Base-by-base conservation (phyloP, 2,797 vertebrate genomes). In the Sebastes minor region DNA sequence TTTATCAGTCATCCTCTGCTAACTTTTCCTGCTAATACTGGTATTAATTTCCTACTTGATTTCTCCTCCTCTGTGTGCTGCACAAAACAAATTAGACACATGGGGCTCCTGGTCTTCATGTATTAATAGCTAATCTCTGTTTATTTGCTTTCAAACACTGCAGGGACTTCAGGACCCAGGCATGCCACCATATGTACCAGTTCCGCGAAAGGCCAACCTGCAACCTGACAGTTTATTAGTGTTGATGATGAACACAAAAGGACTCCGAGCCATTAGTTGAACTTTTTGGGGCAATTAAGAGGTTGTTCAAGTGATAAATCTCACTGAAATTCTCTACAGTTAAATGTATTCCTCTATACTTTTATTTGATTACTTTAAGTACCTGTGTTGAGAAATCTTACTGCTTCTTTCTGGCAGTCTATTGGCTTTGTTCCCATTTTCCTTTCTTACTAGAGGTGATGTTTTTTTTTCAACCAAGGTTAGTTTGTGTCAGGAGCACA, bases 121-220 rank as follows among this genome's bases (percentile, higher is more conserved):
- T 78, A 72, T 81, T 76, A 74, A 78, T 73, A 77, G 42, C 61
- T 69, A 71, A 80, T 76, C 66, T 78, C 18, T 25, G 52, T 73
- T 88, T 78, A 74, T 83, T 80, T 82, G 61, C 46, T 71, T 77
- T 80, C 53, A 65, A 73, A 61, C 69, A 68, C 57, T 57, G 49
- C 66, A 57, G 59, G 69, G 67, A 76, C 9, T 57, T n/a, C 30
- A 27, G 18, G 1, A 22, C 33, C 56, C 10, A 14, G 82, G 53
- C 78, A 69, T 59, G 33, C 14, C 42, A 75, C 57, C 28, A 57
- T 56, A 22, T 62, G 49, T 28, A 65, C 3, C 56, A n/a, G 16
- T 20, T 49, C 13, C 18, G 18, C 18, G 13, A 52, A 76, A 80
- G 60, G 32, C 59, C 72, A 60, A 61, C n/a, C 75, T 71, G 61